Percentiles rank a stretch among this genome's conserved stretches.
These are phyloP conservation scores for Drosophila kanekoi DNA, from an alignment of 2,888 invertebrate species.

Conservation along the genomic window DNA sequence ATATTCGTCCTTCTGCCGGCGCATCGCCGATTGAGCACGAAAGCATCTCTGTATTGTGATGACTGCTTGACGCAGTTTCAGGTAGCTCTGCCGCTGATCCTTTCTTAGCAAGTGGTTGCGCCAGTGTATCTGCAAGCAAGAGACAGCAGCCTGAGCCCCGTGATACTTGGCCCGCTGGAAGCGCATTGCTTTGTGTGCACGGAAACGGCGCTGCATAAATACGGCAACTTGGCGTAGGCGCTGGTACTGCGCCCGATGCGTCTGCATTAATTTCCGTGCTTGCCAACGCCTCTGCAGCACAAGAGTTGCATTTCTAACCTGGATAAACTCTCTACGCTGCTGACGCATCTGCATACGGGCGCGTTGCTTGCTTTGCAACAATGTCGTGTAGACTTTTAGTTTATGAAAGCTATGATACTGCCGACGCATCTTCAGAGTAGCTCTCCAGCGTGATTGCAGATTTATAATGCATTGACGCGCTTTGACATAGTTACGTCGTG, in stretches of 20 bases:
- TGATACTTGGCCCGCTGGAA: conserved; percentile 78
- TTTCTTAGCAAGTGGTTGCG: conserved; percentile 71
- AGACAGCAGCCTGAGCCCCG: conserved; percentile 72
- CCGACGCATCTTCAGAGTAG: conserved; percentile 72
- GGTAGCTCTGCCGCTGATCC: conserved; percentile 35
- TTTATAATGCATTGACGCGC: conserved; percentile 67
- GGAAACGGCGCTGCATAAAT: conserved; percentile 72
- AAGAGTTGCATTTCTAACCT: conserved; percentile 58
- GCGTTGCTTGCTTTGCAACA: conserved; percentile 80
- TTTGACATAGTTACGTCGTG: conserved; percentile 58
- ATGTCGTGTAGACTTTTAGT: conserved; percentile 59
- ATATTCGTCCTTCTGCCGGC: conserved; percentile 61
- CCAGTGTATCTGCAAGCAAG: conserved; percentile 84
- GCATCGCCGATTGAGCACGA: conserved; percentile 72
- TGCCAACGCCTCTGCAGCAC: conserved; percentile 83
- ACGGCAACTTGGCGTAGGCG: conserved; percentile 81
- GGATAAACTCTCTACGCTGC: conserved; percentile 59
- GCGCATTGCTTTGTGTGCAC: conserved; percentile 77
- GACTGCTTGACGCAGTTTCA: conserved; percentile 33
- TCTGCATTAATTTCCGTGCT: conserved; percentile 65
- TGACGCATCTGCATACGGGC: conserved; percentile 72
- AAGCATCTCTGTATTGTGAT: conserved; percentile 51
- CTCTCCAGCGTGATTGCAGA: conserved; percentile 82
- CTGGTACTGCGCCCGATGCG: conserved; percentile 52
- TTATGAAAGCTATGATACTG: conserved; percentile 73